Conservation (phyloP, 2,113 vertebrate species). For the Martes martes region DNA sequence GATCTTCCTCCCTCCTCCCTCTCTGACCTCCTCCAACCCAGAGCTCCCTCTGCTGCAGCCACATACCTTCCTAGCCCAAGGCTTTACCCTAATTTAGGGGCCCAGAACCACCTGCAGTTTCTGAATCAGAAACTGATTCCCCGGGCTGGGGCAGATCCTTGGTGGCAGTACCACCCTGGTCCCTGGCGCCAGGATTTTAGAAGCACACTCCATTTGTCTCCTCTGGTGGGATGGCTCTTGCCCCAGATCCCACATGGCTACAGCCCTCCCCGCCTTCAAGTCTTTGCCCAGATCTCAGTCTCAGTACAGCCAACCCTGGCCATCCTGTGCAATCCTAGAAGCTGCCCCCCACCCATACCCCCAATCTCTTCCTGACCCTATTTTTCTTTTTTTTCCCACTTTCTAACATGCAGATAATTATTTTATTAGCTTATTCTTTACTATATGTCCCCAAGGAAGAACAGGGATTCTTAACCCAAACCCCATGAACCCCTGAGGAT, state of each 20-base stretch:
- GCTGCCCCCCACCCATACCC: accelerated
- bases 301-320: background rate
- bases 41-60: background rate
- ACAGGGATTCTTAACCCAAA: background rate
- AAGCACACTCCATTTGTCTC: background rate
- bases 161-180: background rate
- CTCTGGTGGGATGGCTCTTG: background rate
- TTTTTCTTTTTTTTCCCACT: background rate
- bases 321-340: background rate
- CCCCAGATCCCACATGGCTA: background rate
- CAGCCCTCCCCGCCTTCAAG: background rate
- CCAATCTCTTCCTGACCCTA: background rate
- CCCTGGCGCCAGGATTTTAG: background rate
- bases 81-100: too few species aligned
- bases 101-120: background rate
- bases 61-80: background rate
- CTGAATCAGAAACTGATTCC: background rate
- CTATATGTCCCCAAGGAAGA: background rate
- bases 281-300: background rate
- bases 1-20: background rate
- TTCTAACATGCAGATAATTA: background rate
- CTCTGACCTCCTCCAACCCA: background rate
- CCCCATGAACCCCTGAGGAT: background rate
- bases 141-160: background rate
- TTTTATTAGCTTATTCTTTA: background rate